Evolutionary conservation across 2,888 invertebrate genomes (phyloP).

Genomic region (Pyrgus malvae): DNA sequence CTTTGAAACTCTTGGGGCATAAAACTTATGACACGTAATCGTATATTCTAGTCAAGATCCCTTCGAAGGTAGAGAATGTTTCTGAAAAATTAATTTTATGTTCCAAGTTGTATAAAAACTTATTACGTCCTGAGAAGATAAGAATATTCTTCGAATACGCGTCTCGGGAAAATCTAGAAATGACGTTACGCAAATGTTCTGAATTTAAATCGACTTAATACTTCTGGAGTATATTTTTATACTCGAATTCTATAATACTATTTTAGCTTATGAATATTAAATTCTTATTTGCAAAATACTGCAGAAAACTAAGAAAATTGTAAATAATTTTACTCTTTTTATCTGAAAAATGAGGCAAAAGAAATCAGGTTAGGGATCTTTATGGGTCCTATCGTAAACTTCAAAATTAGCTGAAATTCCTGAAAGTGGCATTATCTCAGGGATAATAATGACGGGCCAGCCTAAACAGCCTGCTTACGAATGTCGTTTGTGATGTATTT

Average conservation of each 20-base stretch:
- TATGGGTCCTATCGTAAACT: too few species aligned
- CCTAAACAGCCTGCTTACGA: neutral
- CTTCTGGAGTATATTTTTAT: too few species aligned
- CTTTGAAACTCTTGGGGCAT: constrained; percentile 78
- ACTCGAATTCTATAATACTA: too few species aligned
- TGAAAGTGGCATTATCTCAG: neutral
- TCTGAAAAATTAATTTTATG: constrained; percentile 54
- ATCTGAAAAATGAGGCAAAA: too few species aligned
- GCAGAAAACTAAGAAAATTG: too few species aligned
- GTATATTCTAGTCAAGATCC: constrained; percentile 71
- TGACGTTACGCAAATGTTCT: neutral
- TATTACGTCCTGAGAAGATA: neutral
- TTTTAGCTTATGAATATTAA: too few species aligned
- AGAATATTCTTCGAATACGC: neutral
- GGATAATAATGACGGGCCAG: neutral
- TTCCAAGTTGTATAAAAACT: neutral
- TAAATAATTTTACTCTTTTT: too few species aligned
- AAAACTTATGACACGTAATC: constrained; percentile 82
- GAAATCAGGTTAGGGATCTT: neutral
- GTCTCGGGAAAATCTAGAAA: neutral
- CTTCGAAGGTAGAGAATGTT: constrained; percentile 48
- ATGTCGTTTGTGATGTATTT: constrained; percentile 13
- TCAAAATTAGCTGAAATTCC: neutral
- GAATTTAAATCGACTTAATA: too few species aligned
- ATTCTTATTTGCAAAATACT: too few species aligned